A percentile compares a stretch with the other conserved stretches of the same genome.
phyloP scores from a whole-genome alignment of 2,888 invertebrate genomes.

The Chloroclystis v-ata region DNA sequence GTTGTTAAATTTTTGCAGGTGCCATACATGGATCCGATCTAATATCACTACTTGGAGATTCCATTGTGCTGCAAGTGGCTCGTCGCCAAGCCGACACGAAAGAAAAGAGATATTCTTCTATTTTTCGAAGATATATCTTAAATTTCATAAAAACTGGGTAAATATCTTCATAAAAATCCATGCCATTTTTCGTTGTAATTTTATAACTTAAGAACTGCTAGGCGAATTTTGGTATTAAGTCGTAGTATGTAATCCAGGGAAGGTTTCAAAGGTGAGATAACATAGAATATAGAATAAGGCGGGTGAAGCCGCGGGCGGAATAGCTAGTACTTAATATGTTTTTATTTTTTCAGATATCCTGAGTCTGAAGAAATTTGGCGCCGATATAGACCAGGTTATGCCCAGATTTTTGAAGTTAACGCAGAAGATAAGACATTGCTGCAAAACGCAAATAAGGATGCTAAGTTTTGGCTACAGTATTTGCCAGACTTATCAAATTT shows the following conservation, averaged over 20 bases:
- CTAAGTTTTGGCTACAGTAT: slow-evolving; percentile 68
- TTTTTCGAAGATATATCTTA: slow-evolving; percentile 50
- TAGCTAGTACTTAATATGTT: too few relatives aligned
- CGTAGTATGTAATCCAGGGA: too few relatives aligned
- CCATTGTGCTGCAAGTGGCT: slow-evolving; percentile 81
- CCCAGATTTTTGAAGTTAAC: slow-evolving; percentile 68
- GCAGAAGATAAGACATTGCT: slow-evolving; percentile 26
- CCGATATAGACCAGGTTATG: slow-evolving; percentile 74
- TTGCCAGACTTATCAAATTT: slow-evolving; percentile 53
- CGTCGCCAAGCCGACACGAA: slow-evolving; percentile 78
- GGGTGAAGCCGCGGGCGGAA: too few relatives aligned
- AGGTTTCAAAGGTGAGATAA: too few relatives aligned
- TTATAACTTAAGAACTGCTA: too few relatives aligned
- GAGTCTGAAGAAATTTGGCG: slow-evolving; percentile 78
- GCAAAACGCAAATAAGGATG: slow-evolving; percentile 42
- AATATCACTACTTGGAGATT: slow-evolving; percentile 81
- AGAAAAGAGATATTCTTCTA: slow-evolving; percentile 74
- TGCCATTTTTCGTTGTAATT: too few relatives aligned
- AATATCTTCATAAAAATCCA: slow-evolving; percentile 14
- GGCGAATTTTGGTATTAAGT: too few relatives aligned
- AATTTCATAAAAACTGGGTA: slow-evolving; percentile 76
- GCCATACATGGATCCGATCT: slow-evolving; percentile 83
- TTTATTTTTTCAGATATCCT: slow-evolving; percentile 78
- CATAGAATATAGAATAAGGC: too few relatives aligned
- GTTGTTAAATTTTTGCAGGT: too few relatives aligned